phyloP scores from a whole-genome alignment of 2,113 vertebrate species.

The Picathartes gymnocephalus region DNA sequence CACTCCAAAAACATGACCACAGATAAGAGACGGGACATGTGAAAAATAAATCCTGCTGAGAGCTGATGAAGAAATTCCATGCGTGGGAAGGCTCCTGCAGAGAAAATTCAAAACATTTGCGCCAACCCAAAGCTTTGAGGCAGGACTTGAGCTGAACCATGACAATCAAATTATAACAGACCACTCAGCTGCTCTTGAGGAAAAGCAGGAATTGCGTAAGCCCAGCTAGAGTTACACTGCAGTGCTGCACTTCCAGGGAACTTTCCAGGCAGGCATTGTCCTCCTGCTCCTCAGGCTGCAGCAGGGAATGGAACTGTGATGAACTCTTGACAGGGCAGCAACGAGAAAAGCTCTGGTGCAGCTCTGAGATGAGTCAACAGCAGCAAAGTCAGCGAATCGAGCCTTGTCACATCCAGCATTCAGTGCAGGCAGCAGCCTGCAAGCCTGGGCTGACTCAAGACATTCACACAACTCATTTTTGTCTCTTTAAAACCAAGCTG shows the following conservation, averaged over 20 bases:
- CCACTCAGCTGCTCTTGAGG: conserved; percentile 13
- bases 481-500: not conserved
- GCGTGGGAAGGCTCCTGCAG: not conserved
- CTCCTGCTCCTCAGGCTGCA: not conserved
- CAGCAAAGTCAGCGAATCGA: not conserved
- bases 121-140: not conserved
- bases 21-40: not conserved
- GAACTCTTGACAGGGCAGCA: not conserved
- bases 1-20: not conserved
- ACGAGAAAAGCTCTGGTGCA: not conserved
- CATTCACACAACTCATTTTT: not conserved
- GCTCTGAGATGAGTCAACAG: not conserved
- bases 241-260: not conserved
- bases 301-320: not conserved
- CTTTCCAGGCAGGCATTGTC: not conserved
- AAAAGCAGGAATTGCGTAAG: not conserved
- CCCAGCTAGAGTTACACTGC: not conserved
- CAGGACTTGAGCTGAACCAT: not conserved
- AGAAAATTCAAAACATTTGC: not conserved
- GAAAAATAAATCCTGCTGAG: not conserved
- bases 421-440: not conserved
- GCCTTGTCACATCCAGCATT: not conserved
- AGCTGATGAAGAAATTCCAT: not conserved
- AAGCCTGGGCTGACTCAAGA: not conserved
- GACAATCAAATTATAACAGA: not conserved